These are phyloP conservation scores for Aphelocoma californica DNA, from an alignment of 2,797 vertebrate genomes.

Conservation along the genomic window DNA sequence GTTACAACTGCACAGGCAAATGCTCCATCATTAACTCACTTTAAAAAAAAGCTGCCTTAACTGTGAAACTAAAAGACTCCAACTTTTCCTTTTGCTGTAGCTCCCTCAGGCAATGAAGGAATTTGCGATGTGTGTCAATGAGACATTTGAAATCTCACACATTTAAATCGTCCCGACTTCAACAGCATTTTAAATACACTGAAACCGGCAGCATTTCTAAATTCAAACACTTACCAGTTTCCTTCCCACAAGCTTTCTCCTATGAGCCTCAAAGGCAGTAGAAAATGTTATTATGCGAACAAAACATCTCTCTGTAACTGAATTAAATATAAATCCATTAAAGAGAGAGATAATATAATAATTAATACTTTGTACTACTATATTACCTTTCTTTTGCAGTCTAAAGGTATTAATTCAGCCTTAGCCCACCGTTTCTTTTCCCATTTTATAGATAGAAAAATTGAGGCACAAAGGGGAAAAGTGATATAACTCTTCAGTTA, in stretches of 20 bases:
- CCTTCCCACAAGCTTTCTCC: conserved; percentile 60
- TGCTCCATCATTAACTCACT: conserved; percentile 65
- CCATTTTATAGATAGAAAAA: conserved; percentile 19
- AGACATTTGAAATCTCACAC: conserved; percentile 75
- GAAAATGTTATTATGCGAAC: conserved; percentile 50
- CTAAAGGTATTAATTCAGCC: conserved; percentile 41
- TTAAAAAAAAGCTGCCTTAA: conserved; percentile 56
- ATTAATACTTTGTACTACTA: conserved; percentile 51
- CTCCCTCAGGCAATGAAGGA: conserved; percentile 71
- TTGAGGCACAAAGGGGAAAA: not conserved
- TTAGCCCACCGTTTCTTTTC: not conserved
- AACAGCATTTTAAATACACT: conserved; percentile 74
- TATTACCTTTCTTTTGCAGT: conserved; percentile 46
- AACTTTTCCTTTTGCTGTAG: conserved; percentile 66
- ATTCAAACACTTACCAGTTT: conserved; percentile 66
- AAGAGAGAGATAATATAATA: conserved; percentile 49
- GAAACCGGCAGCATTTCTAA: conserved; percentile 63
- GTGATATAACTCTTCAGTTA: not conserved
- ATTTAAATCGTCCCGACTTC: conserved; percentile 67
- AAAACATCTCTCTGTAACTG: conserved; percentile 15
- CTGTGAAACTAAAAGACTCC: conserved; percentile 60
- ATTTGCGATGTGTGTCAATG: conserved; percentile 71
- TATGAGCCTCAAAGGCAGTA: conserved; percentile 54
- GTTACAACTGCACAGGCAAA: conserved; percentile 65
- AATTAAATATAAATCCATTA: conserved; percentile 59